Evolutionary conservation across 1,140 invertebrate genomes (phyloP), one percentile per base, ranked within the genome.

Genomic region (Pissodes strobi): DNA sequence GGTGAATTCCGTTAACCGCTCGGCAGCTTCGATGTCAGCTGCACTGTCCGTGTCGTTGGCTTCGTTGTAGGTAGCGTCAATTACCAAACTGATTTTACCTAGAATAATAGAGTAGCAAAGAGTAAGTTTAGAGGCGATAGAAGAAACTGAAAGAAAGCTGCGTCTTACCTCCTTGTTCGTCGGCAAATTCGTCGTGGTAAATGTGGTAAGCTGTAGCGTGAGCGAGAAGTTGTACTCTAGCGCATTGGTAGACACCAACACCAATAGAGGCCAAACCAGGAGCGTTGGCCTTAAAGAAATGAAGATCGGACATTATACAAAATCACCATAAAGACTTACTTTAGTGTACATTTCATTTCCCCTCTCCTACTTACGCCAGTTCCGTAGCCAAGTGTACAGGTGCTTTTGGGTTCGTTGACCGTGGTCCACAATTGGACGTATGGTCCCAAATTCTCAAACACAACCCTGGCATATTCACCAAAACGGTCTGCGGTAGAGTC

Each of bases 331-430:
- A n/a, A n/a, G n/a, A n/a, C n/a, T n/a, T n/a, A n/a, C n/a, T n/a
- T n/a, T n/a, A n/a, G n/a, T n/a, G n/a, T n/a, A n/a, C n/a, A n/a
- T n/a, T n/a, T n/a, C n/a, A n/a, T n/a, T n/a, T n/a, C n/a, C n/a
- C n/a, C n/a, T n/a, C n/a, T n/a, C n/a, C n/a, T n/a, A 41, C 23
- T 37, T 25, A 57, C 37, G 43, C 38, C 64, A 17, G 0, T 10
- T 2, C 22, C 37, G 22, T 67, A 61, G 45, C 62, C 58, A n/a
- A 27, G 9, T 15, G 38, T 25, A 68, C 61, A 69, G 63, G 55
- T 73, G 2, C 59, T 66, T 52, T 61, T 34, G 72, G 80, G 80
- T 57, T 84, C 82, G 61, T 83, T 82, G 25, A 84, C 72, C 1
- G 51, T 58, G 25, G 48, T 18, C 64, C n/a, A n/a, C n/a, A n/a